Evolutionary conservation across 2,888 invertebrate species (phyloP).

Genomic region (Stenodera caucasica): DNA sequence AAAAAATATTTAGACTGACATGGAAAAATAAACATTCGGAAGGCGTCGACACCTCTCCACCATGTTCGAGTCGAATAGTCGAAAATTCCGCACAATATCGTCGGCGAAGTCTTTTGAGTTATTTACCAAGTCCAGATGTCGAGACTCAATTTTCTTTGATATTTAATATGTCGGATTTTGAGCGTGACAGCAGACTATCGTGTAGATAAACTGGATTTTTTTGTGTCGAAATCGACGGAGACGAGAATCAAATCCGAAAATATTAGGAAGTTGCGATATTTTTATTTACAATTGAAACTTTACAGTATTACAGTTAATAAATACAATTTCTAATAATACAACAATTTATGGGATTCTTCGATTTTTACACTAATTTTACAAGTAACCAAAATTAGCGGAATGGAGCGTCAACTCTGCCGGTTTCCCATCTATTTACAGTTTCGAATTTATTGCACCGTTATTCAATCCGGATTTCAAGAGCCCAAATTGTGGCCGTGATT

Average conservation of each 20-base stretch:
- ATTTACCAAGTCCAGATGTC: constrained; percentile 25
- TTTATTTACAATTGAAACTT: constrained; percentile 42
- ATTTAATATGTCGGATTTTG: constrained; percentile 27
- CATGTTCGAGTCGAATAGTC: constrained; percentile 16
- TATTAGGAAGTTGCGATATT: constrained; percentile 28
- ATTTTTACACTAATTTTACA: constrained; percentile 26
- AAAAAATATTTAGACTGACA: not conserved
- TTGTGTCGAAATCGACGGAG: not conserved
- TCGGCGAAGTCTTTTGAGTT: constrained; percentile 16
- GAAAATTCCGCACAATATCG: constrained; percentile 22
- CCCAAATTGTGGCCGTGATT: constrained; percentile 55
- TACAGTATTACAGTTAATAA: constrained; percentile 37
- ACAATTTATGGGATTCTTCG: constrained; percentile 15
- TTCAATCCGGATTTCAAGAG: constrained; percentile 48
- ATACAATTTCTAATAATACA: constrained; percentile 33
- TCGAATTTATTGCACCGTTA: constrained; percentile 19
- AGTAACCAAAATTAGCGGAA: no score
- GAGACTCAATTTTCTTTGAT: constrained; percentile 25
- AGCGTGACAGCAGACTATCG: constrained; percentile 39
- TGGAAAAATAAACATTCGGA: constrained; percentile 1
- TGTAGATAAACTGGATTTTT: constrained; percentile 19
- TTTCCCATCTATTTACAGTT: constrained; percentile 9
- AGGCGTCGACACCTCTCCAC: constrained; percentile 36
- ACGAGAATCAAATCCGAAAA: no score
- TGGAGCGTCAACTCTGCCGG: no score